phyloP scores from a whole-genome alignment of 1,140 invertebrate species.

The Bombus pascuorum region DNA sequence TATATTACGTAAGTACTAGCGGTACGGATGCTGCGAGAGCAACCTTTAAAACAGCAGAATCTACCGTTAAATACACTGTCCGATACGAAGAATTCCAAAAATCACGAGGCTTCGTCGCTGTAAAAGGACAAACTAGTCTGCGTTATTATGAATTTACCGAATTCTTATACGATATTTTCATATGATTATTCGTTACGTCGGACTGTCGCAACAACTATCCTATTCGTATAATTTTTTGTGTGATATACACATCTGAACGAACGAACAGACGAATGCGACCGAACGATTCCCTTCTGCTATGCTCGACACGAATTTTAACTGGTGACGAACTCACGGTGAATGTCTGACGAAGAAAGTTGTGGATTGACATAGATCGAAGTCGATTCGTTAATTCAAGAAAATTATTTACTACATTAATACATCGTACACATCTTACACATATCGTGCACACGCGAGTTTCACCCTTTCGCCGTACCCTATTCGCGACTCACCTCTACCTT shows the following conservation, averaged over 20 bases:
- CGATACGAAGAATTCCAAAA: neutral
- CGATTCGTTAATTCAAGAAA: neutral
- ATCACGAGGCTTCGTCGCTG: too few species aligned
- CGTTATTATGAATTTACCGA: neutral
- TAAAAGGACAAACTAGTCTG: too few species aligned
- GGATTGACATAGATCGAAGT: neutral
- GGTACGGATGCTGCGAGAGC: slow-evolving; percentile 25
- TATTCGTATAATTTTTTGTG: neutral
- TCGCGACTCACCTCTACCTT: neutral
- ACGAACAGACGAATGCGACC: neutral
- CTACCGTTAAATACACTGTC: neutral
- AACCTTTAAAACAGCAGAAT: neutral
- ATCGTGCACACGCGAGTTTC: neutral
- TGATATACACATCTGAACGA: neutral
- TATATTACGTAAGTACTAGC: neutral
- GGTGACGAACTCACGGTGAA: neutral
- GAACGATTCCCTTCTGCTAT: too few species aligned
- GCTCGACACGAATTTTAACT: slow-evolving; percentile 4
- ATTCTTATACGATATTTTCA: neutral
- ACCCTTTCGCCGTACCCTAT: neutral
- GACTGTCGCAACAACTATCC: neutral
- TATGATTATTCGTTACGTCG: neutral
- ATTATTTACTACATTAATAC: neutral
- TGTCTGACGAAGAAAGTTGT: slow-evolving; percentile 14
- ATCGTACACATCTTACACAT: neutral